Base-by-base conservation (phyloP, 2,797 vertebrate species). In the Anabacerthia variegaticeps region DNA sequence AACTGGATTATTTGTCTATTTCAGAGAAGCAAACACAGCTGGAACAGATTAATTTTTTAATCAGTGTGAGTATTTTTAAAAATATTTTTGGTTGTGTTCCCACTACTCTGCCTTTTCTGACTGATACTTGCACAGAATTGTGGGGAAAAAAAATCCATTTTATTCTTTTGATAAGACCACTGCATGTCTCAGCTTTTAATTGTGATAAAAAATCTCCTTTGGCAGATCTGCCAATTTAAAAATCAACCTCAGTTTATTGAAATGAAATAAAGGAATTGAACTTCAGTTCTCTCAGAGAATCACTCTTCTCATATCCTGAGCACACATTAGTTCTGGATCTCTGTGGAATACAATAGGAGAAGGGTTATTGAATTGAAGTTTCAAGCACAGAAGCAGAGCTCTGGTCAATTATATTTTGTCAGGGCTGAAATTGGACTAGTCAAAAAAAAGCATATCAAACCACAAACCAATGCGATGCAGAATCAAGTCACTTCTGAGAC, bases 331-430 rank as follows among this genome's bases (percentile, higher is more conserved):
- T 93, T 94, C 83, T 96, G 92, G 69, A 93, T 96, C 96, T 95
- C 95, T 80, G 71, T 86, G 92, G 93, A 97, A 94, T 95, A 95
- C 88, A 97, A 81, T 75, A 95, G 96, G 16, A 95, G 67, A 75
- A 82, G 94, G 74, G 52, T 93, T 96, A 97, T 91, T 95, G 95
- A 97, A 96, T 56, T 94, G 93, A 95, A 94, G 91, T 96, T 96
- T 93, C 83, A 86, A 95, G 78, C 73, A 93, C 73, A 93, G 92
- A 96, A 88, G 74, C 55, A 72, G 73, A 89, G 26, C 56, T 88
- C 85, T 89, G 82, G 80, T 82, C 96, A 94, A 94, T 97, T 97
- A 88, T 77, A 73, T 79, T 94, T 91, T 91, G 61, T 84, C 37
- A 73, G 72, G 36, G n/a, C 18, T 96, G 79, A 96, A 97, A 96